Conservation (phyloP, 2,797 vertebrate genomes). For the Coregonus ussuriensis region DNA sequence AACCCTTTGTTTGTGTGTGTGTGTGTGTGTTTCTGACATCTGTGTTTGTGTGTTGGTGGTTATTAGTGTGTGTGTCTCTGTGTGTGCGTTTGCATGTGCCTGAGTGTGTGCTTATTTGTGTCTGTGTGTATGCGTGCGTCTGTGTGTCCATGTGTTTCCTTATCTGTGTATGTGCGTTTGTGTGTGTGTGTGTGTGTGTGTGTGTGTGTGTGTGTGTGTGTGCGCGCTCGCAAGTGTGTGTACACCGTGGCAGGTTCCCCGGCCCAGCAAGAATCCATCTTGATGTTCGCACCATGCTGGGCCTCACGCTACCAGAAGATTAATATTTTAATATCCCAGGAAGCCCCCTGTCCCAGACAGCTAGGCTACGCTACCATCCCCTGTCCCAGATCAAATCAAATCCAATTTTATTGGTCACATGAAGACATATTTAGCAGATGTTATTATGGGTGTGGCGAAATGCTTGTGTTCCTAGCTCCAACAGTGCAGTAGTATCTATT, state of each 20-base stretch:
- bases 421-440: no score
- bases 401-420: no score
- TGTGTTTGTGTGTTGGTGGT: no score
- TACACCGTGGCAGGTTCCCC: constrained; percentile 36
- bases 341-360: constrained; percentile 41
- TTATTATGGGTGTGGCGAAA: no score
- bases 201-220: constrained; percentile 18
- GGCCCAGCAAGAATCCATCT: constrained; percentile 52
- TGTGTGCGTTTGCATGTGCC: no score
- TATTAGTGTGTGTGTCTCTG: not conserved
- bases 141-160: not conserved
- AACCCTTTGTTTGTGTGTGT: not conserved
- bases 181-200: no score
- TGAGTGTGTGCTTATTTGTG: not conserved
- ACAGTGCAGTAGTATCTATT: no score
- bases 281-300: constrained; percentile 60
- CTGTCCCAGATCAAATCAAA: no score
- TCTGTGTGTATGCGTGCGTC: constrained; percentile 31
- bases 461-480: no score
- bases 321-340: constrained; percentile 72
- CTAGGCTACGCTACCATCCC: not conserved
- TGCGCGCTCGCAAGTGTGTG: not conserved
- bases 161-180: no score
- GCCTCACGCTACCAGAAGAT: constrained; percentile 56
- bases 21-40: no score